Percentiles rank a stretch among this genome's conserved stretches.
Conservation (phyloP, 2,797 vertebrate species). For the Huso huso region DNA sequence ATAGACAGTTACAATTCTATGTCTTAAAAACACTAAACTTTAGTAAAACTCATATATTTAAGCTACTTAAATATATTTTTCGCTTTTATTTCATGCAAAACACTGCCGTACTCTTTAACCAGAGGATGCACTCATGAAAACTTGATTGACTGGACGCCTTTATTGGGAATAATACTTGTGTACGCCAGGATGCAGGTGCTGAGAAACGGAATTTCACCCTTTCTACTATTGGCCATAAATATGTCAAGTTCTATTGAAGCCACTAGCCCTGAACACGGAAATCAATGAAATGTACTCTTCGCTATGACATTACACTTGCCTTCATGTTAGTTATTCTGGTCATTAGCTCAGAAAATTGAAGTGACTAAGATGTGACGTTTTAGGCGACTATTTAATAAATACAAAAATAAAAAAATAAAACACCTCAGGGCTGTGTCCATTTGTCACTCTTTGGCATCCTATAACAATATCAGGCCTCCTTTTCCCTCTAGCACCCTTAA, state of each 20-base stretch:
- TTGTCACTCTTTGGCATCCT: no score
- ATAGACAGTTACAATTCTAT: neutral
- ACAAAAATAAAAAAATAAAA: no score
- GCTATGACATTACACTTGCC: neutral
- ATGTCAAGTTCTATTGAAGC: neutral
- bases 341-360: neutral
- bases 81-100: neutral
- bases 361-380: neutral
- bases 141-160: neutral
- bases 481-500: no score
- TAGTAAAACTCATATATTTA: no score
- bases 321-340: neutral
- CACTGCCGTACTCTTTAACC: neutral
- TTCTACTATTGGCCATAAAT: neutral
- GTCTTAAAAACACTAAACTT: no score
- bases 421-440: no score
- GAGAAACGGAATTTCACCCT: conserved; percentile 4
- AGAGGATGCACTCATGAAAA: neutral
- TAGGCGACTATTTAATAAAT: neutral
- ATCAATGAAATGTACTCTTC: neutral
- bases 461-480: no score
- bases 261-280: neutral
- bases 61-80: no score
- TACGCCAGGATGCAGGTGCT: neutral
- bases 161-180: neutral